phyloP scores from a whole-genome alignment of 1,140 invertebrate genomes.

The Macrobrachium nipponense region DNA sequence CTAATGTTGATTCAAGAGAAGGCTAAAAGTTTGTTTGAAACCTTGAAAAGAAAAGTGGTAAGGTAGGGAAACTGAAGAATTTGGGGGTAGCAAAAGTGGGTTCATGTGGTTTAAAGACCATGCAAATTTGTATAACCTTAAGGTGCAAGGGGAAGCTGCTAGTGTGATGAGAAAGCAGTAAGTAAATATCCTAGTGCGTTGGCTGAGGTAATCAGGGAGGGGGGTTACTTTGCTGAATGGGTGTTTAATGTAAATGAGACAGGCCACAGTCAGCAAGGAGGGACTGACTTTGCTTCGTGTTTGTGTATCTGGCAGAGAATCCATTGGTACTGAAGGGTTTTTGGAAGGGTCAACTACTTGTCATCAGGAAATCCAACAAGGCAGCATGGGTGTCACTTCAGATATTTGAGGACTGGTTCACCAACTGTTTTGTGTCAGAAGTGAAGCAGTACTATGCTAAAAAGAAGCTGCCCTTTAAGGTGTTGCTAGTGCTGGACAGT shows the following conservation, averaged over 20 bases:
- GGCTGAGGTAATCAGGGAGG: constrained; percentile 67
- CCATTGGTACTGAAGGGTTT: background rate
- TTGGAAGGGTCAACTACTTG: constrained; percentile 15
- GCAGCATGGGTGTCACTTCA: no score
- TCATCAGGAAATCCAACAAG: constrained; percentile 3
- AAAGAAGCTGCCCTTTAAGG: background rate
- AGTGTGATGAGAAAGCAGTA: constrained; percentile 66
- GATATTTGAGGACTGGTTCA: constrained; percentile 30
- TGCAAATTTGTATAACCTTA: constrained; percentile 66
- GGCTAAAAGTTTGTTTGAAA: constrained; percentile 41
- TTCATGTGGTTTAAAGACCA: constrained; percentile 68
- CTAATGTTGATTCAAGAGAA: no score
- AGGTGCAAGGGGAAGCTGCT: constrained; percentile 67
- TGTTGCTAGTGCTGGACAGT: constrained; percentile 27
- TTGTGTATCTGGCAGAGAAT: background rate
- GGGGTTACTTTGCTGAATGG: constrained; percentile 64
- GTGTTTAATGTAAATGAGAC: constrained; percentile 9
- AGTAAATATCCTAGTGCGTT: constrained; percentile 67
- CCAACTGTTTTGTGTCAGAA: constrained; percentile 12
- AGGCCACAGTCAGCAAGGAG: background rate
- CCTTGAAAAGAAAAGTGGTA: constrained; percentile 43
- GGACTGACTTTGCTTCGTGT: background rate
- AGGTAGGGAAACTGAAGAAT: constrained; percentile 46
- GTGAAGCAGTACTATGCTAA: constrained; percentile 16
- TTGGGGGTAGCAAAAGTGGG: constrained; percentile 67